Percentiles rank a stretch among this genome's conserved stretches.
Conservation (phyloP, 1,140 invertebrate species). For the Planococcus citri region DNA sequence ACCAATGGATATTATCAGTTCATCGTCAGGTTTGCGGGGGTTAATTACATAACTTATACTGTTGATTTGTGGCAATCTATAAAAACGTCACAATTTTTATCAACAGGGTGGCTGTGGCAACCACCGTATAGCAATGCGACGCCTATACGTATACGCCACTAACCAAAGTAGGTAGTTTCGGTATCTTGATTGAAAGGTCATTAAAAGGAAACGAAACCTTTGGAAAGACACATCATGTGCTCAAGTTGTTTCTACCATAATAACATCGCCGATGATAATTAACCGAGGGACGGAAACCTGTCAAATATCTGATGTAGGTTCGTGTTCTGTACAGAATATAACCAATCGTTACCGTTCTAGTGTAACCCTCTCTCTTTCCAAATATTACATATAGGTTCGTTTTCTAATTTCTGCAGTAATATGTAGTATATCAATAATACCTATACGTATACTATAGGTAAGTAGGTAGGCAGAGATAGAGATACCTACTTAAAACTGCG, state of each 20-base stretch:
- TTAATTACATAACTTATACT: too few species aligned
- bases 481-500: too few species aligned
- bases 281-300: constrained; percentile 17
- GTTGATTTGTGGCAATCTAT: too few species aligned
- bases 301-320: constrained; percentile 19
- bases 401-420: too few species aligned
- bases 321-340: neutral
- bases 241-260: constrained; percentile 9
- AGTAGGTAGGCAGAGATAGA: too few species aligned
- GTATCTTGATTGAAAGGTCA: constrained; percentile 17
- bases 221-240: constrained; percentile 15
- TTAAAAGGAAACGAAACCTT: constrained; percentile 16
- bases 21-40: neutral
- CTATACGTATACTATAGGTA: too few species aligned
- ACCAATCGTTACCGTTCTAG: neutral
- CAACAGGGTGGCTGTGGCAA: neutral
- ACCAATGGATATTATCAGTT: neutral
- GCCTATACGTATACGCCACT: neutral
- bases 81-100: neutral
- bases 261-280: constrained; percentile 14
- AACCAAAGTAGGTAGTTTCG: neutral
- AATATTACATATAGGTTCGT: too few species aligned
- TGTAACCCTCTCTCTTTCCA: neutral
- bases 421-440: too few species aligned
- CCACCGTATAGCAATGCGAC: neutral